Conservation (phyloP, 2,113 vertebrate genomes). For the Verasper variegatus region DNA sequence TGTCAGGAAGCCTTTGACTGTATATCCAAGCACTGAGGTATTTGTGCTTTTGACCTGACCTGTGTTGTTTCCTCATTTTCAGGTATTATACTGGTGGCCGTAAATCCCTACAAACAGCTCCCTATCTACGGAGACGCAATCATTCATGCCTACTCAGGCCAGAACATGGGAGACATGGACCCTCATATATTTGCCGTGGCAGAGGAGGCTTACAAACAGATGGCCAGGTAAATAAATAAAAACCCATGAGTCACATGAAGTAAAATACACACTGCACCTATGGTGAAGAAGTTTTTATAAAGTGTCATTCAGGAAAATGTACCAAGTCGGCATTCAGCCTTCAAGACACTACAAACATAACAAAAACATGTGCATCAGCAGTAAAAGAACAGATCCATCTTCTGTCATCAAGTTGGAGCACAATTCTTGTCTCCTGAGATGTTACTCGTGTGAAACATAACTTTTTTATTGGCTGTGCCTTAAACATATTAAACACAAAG, state of each 20-base stretch:
- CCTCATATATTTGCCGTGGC: conserved; percentile 99
- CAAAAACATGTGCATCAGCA: too few relatives aligned
- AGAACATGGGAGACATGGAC: conserved; percentile 99
- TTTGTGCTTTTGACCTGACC: background rate
- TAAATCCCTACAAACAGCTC: conserved; percentile 96
- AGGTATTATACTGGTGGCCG: conserved; percentile 98
- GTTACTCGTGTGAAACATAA: too few relatives aligned
- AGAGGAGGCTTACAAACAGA: conserved; percentile 98
- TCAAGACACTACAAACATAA: too few relatives aligned
- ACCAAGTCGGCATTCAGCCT: too few relatives aligned
- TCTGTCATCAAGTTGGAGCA: too few relatives aligned
- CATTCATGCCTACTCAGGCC: conserved; percentile 96
- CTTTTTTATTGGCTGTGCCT: too few relatives aligned
- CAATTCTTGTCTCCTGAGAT: too few relatives aligned
- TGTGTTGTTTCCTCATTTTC: conserved; percentile 44
- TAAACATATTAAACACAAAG: too few relatives aligned
- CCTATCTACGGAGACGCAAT: conserved; percentile 96
- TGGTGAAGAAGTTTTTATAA: too few relatives aligned
- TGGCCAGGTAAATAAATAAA: conserved; percentile 88
- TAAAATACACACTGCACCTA: background rate
- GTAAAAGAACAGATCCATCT: too few relatives aligned
- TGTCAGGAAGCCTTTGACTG: background rate
- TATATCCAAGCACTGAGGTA: background rate
- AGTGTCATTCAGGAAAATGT: too few relatives aligned
- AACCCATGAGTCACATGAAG: conserved; percentile 30